Conservation (phyloP, 2,888 invertebrate species). For the Phengaris alcon region DNA sequence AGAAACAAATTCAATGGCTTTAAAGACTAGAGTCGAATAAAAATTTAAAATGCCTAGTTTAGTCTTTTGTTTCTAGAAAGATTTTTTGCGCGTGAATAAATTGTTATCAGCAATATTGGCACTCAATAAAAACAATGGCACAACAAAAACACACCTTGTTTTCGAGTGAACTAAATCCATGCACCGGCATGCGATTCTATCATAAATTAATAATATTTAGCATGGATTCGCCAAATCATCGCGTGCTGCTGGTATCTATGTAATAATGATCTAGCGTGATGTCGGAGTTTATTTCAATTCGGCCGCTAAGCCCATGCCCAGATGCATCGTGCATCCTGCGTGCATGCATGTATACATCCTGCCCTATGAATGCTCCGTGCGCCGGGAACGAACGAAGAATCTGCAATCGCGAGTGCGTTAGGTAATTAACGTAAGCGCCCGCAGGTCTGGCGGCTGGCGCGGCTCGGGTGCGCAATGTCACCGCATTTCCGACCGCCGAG, state of each 20-base stretch:
- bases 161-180: conserved; percentile 35
- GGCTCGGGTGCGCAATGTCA: conserved; percentile 57
- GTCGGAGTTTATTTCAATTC: conserved; percentile 37
- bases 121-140: conserved; percentile 13
- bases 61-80: conserved; percentile 13
- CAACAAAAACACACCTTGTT: conserved; percentile 32
- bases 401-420: conserved; percentile 30
- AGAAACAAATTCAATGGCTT: too few species aligned
- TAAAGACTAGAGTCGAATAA: not conserved
- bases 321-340: not conserved
- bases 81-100: not conserved
- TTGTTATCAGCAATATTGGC: not conserved
- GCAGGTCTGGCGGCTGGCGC: conserved; percentile 44
- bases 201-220: conserved; percentile 32
- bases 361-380: not conserved
- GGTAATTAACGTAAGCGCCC: conserved; percentile 45
- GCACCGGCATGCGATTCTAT: conserved; percentile 34
- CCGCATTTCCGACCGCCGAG: conserved; percentile 59
- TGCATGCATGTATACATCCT: not conserved
- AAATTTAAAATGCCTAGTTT: not conserved
- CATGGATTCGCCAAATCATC: conserved; percentile 38
- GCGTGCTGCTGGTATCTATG: conserved; percentile 36
- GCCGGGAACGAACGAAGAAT: not conserved
- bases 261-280: conserved; percentile 38
- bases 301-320: conserved; percentile 34